Base-by-base conservation (phyloP, 2,888 invertebrate genomes). In the Hyposoter dolosus region DNA sequence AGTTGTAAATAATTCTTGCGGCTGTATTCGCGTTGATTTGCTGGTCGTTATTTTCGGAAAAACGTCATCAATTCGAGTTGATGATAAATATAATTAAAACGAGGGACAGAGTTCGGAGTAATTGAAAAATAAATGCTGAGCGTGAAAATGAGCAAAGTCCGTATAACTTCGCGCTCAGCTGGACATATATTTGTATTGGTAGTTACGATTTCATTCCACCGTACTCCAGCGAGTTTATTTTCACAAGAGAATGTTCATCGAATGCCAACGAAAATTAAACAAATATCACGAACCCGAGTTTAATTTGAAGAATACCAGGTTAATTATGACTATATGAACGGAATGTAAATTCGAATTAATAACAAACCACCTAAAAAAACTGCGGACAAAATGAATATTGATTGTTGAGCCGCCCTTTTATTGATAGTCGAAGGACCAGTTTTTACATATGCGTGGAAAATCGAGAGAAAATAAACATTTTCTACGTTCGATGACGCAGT, bases 101-200 rank as follows among this genome's bases (percentile, higher is more conserved):
- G 60, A 72, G 53, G 40, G 40, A 72, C 23, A 45, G 32, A 19
- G 47, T 32, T 40, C 12, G 28, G 28, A 53, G 65, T 80, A 84
- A 80, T 84, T 71, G 75, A 65, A 84, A 50, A 84, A 50, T 53
- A 71, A 84, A 50, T 53, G 75, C 45, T 63, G 75, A 28, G 63
- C 28, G 63, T 47, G 74, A 60, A 65, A 53, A 53, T 40, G 43
- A 68, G 68, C 69, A 17, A 50, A 35, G 6, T 53, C n/a, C 28
- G 23, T 17, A 35, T 9, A 43, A 60, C 43, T 60, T 43, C 17
- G 45, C 23, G 43, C 60, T 40, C 56, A 74, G 15, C 60, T 60
- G 15, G 28, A 43, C 56, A 12, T 45, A 50, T 40, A 35, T 56
- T 15, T 32, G n/a, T 35, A 43, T 23, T 23, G 12, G 65, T 19